These are phyloP conservation scores for Cryptus viduatorius DNA, from an alignment of 2,888 invertebrate genomes.

Conservation along the genomic window DNA sequence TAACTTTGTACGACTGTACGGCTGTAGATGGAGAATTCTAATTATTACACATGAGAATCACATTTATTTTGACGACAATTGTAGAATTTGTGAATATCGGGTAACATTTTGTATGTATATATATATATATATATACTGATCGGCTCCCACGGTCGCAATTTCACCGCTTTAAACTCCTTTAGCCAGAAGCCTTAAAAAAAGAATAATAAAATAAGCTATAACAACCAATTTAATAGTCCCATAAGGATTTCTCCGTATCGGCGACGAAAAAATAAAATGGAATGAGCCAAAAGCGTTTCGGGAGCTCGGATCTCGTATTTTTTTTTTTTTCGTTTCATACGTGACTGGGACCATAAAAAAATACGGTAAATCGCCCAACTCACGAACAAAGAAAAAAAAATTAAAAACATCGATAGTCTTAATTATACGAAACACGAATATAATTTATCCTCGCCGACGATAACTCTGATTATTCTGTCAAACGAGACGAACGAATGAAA, in stretches of 20 bases:
- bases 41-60: slow-evolving; percentile 2
- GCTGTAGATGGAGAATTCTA: neutral
- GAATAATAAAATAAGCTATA: neutral
- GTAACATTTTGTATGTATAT: neutral
- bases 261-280: slow-evolving; percentile 21
- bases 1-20: slow-evolving; percentile 8
- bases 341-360: slow-evolving; percentile 13
- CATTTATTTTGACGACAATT: slow-evolving; percentile 3
- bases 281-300: slow-evolving; percentile 1
- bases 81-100: neutral
- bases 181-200: slow-evolving; percentile 13
- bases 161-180: neutral
- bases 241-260: slow-evolving; percentile 41
- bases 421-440: neutral
- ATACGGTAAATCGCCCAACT: neutral
- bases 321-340: slow-evolving; percentile 20
- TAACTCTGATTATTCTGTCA: slow-evolving; percentile 44
- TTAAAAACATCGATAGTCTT: neutral
- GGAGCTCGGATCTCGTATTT: neutral
- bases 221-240: slow-evolving; percentile 45
- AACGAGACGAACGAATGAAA: slow-evolving; percentile 66
- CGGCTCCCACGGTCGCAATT: slow-evolving; percentile 17
- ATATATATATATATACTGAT: neutral
- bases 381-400: slow-evolving; percentile 3
- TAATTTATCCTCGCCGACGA: slow-evolving; percentile 13